Evolutionary conservation across 2,113 vertebrate genomes (phyloP).

Genomic region (Sisor rabdophorus): DNA sequence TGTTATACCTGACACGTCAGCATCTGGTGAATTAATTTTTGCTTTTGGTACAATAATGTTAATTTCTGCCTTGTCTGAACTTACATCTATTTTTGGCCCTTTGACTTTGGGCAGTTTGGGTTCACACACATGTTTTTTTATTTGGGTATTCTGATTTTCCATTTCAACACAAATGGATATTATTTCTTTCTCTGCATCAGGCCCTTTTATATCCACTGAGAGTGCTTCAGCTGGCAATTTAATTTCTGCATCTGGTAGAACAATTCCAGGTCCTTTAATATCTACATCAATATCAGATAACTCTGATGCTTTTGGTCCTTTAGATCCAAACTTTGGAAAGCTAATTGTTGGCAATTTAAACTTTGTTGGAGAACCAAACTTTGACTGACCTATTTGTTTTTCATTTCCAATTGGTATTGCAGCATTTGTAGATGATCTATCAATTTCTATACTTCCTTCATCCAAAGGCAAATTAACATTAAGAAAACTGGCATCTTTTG

Average conservation of each 20-base stretch:
- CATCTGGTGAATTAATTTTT: conserved; percentile 1
- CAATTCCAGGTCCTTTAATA: not conserved
- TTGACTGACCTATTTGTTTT: not conserved
- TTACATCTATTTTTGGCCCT: conserved; percentile 22
- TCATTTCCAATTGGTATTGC: not conserved
- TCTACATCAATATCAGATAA: not conserved
- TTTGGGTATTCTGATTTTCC: not conserved
- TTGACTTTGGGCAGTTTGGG: conserved; percentile 11
- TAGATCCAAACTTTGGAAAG: conserved; percentile 49
- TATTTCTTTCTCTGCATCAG: not conserved
- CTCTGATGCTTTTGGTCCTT: conserved; percentile 9
- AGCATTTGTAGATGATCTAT: not conserved
- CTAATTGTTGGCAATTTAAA: conserved; percentile 55
- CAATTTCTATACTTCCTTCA: conserved; percentile 1
- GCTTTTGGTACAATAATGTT: conserved; percentile 27
- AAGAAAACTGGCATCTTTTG: conserved; percentile 34
- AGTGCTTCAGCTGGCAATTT: not conserved
- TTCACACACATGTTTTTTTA: conserved; percentile 14
- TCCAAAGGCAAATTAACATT: conserved; percentile 1
- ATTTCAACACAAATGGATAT: not conserved
- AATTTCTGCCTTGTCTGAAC: not conserved
- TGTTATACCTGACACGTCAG: not conserved
- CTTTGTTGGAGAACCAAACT: conserved; percentile 37
- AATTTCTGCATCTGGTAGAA: conserved; percentile 8
- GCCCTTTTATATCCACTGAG: not conserved